These are phyloP conservation scores for Campylorhamphus procurvoides DNA, from an alignment of 2,113 vertebrate genomes.

Conservation along the genomic window DNA sequence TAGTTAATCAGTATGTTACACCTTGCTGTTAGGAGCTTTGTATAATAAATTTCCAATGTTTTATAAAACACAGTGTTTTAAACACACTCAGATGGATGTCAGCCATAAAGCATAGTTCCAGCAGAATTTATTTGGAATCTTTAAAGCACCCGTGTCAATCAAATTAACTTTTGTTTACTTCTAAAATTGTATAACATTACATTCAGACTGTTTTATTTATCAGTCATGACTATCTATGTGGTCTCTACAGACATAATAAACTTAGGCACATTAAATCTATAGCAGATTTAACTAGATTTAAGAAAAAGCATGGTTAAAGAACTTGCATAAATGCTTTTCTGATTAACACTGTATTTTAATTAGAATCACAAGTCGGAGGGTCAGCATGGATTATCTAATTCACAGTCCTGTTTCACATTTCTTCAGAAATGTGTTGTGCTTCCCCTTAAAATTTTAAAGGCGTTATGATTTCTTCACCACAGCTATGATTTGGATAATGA, in stretches of 20 bases:
- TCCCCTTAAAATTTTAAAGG: background rate
- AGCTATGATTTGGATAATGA: background rate
- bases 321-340: background rate
- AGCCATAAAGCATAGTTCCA: background rate
- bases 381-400: background rate
- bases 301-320: background rate
- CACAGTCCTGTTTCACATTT: background rate
- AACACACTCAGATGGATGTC: background rate
- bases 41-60: background rate
- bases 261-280: background rate
- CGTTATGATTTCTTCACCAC: background rate
- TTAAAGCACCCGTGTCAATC: constrained; percentile 11
- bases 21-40: background rate
- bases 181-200: background rate
- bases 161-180: background rate
- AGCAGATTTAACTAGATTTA: background rate
- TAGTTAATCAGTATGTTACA: constrained; percentile 1
- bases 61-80: constrained; percentile 10
- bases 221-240: background rate
- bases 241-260: background rate
- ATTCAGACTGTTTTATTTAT: background rate
- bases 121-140: background rate
- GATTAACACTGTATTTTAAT: background rate
- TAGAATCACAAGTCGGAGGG: background rate
- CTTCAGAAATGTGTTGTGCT: background rate